Conservation (phyloP, 64 coral and sea anemone genomes). For the Porites lutea region DNA sequence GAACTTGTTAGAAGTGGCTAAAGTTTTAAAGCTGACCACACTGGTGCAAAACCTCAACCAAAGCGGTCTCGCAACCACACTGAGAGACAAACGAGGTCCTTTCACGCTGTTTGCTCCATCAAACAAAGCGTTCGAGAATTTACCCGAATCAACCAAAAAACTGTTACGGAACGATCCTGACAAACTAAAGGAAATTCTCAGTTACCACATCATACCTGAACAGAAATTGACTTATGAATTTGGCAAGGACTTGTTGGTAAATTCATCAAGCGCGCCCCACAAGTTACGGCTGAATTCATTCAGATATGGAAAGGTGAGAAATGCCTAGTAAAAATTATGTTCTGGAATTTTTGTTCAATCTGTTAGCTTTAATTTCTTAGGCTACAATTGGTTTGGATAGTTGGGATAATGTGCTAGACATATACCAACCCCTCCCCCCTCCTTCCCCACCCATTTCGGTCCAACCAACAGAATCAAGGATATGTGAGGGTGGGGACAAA, state of each 20-base stretch:
- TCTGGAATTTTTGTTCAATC: too few species aligned
- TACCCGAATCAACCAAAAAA: conserved; percentile 53
- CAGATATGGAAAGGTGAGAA: conserved; percentile 64
- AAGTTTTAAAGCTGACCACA: conserved; percentile 69
- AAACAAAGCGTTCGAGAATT: conserved; percentile 76
- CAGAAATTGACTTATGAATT: conserved; percentile 78
- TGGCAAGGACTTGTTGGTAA: conserved; percentile 78
- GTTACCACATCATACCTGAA: conserved; percentile 74
- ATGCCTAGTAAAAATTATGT: too few species aligned
- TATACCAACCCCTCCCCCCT: too few species aligned
- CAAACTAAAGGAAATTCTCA: conserved; percentile 52
- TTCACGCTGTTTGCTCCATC: conserved; percentile 85
- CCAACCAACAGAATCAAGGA: too few species aligned
- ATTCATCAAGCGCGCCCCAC: conserved; percentile 4
- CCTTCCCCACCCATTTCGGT: too few species aligned
- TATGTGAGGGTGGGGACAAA: too few species aligned
- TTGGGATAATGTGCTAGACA: too few species aligned
- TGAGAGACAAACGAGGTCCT: conserved; percentile 26
- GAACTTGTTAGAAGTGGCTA: conserved; percentile 73
- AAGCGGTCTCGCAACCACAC: conserved; percentile 37
- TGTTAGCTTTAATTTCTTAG: too few species aligned
- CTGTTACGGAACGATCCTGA: conserved; percentile 43
- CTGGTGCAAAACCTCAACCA: conserved; percentile 53
- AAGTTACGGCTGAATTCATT: conserved; percentile 66
- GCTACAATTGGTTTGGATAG: too few species aligned